Evolutionary conservation across 2,888 invertebrate genomes (phyloP).

Genomic region (Linnaemya vulpina): DNA sequence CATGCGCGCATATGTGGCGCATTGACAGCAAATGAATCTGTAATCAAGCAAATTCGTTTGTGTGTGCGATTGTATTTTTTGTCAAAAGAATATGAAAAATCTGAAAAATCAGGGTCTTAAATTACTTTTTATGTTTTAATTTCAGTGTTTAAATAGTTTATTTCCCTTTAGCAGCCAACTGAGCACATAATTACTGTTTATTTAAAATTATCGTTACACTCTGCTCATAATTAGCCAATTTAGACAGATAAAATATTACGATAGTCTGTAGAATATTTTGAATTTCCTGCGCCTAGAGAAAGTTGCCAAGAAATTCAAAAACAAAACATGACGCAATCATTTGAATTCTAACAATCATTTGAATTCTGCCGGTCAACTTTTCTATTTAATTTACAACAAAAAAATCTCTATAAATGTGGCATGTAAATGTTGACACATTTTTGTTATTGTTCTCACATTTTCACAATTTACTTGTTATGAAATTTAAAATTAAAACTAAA

Average conservation of each 20-base stretch:
- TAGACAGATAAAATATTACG: not conserved
- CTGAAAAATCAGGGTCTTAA: not conserved
- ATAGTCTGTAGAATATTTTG: not conserved
- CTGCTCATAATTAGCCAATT: slow-evolving; percentile 33
- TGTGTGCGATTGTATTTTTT: not conserved
- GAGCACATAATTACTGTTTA: slow-evolving; percentile 41
- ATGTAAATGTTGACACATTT: slow-evolving; percentile 20
- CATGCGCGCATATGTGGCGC: not conserved
- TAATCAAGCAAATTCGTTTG: not conserved
- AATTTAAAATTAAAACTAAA: slow-evolving; percentile 63
- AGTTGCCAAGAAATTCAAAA: not conserved
- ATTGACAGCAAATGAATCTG: slow-evolving; percentile 53
- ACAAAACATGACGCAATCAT: not conserved
- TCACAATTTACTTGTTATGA: slow-evolving; percentile 38
- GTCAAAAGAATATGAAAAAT: not conserved
- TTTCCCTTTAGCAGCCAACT: slow-evolving; percentile 26
- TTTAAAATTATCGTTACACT: slow-evolving; percentile 29
- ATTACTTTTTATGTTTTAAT: not conserved
- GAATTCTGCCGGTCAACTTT: slow-evolving; percentile 7
- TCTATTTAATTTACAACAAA: slow-evolving; percentile 19
- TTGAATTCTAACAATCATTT: not conserved
- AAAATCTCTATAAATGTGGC: not conserved
- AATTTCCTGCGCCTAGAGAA: not conserved
- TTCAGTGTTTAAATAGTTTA: not conserved
- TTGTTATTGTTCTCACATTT: not conserved